phyloP scores from a whole-genome alignment of 1,140 invertebrate species.

The Musca domestica region DNA sequence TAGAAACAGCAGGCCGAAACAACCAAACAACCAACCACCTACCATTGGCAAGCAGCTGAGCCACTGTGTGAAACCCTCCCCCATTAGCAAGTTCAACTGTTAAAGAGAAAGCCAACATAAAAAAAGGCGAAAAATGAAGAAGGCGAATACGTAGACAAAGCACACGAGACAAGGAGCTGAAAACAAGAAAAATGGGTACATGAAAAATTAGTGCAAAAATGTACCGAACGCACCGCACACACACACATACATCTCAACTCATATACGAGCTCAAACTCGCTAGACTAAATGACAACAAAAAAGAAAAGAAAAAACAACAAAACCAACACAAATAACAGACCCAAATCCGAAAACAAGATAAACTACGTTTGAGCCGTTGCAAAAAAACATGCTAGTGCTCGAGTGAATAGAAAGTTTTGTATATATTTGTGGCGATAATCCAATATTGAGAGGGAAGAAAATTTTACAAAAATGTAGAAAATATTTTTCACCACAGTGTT shows the following conservation, averaged over 20 bases:
- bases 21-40: not conserved
- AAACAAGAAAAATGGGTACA: not conserved
- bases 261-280: not conserved
- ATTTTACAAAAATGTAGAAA: too few relatives aligned
- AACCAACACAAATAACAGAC: not conserved
- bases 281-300: not conserved
- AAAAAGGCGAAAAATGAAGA: too few relatives aligned
- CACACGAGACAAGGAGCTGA: not conserved
- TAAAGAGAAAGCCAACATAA: too few relatives aligned
- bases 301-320: not conserved
- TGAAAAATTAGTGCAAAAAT: slow-evolving; percentile 19
- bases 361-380: slow-evolving; percentile 7
- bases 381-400: slow-evolving; percentile 8
- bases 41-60: too few relatives aligned
- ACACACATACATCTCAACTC: not conserved
- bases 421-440: too few relatives aligned
- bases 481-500: too few relatives aligned
- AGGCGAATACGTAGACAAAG: not conserved
- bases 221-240: not conserved
- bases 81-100: too few relatives aligned
- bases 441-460: too few relatives aligned
- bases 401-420: not conserved
- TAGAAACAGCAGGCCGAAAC: not conserved
- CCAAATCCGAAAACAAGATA: slow-evolving; percentile 9
- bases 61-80: too few relatives aligned